These are phyloP conservation scores for Horisme vitalbata DNA, from an alignment of 2,888 invertebrate species.

Conservation along the genomic window DNA sequence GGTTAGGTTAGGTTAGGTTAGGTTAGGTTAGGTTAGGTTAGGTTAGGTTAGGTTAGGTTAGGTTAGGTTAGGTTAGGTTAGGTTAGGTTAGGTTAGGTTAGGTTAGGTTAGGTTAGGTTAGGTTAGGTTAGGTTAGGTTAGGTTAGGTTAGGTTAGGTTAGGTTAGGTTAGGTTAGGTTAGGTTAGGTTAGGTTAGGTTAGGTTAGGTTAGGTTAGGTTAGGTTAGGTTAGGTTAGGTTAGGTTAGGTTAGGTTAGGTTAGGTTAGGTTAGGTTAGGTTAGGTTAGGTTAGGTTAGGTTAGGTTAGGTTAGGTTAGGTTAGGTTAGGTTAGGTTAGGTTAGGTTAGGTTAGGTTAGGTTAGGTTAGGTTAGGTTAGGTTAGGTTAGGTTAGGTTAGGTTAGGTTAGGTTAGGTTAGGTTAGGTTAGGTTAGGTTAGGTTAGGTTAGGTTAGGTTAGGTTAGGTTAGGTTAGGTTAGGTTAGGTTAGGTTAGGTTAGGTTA, in stretches of 20 bases:
- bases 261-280: constrained; percentile 34
- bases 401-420: constrained; percentile 3
- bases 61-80: constrained; percentile 27
- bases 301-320: constrained; percentile 32
- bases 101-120: constrained; percentile 33
- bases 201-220: constrained; percentile 34
- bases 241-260: constrained; percentile 32
- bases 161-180: constrained; percentile 32
- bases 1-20: constrained; percentile 32
- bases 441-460: neutral
- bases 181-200: constrained; percentile 34
- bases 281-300: constrained; percentile 32
- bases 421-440: neutral
- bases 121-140: constrained; percentile 33
- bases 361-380: constrained; percentile 27
- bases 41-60: constrained; percentile 30
- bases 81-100: constrained; percentile 33
- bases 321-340: constrained; percentile 32
- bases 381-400: constrained; percentile 33
- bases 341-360: constrained; percentile 30
- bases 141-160: constrained; percentile 33
- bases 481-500: constrained; percentile 29
- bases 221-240: constrained; percentile 32
- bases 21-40: constrained; percentile 32
- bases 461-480: constrained; percentile 12